Base-by-base conservation (phyloP, 2,888 invertebrate genomes). In the Drosophila stalkeri region DNA sequence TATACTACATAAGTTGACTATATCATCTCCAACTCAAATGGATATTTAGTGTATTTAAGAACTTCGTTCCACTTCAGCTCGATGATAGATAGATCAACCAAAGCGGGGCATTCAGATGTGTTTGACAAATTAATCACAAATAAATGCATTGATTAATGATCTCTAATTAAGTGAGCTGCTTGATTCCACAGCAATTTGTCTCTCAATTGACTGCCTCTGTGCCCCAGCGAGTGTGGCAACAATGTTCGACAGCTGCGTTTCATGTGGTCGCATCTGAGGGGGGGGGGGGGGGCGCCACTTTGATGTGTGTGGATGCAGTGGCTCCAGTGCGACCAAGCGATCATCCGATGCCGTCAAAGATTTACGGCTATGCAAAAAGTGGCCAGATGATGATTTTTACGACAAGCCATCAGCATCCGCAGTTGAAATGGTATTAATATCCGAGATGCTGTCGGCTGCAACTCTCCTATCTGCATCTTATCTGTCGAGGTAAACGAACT, bases 401-500 rank as follows among this genome's bases (percentile, higher is more conserved):
- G 75, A 75, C 27, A 27, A 27, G 27, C 27, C 27, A 27, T 47
- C 54, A n/a, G 31, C 49, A 18, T 49, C 37, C 31, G 39, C 20
- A 39, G 27, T 1, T 6, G 27, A 6, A n/a, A 18, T 31, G 11
- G n/a, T n/a, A 31, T 31, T 11, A 11, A 49, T 49, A 49, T 49
- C 35, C 33, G 33, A 49, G 52, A 35, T 35, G 14, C 37, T 3
- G 35, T 20, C 9, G 23, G 39, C n/a, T 2, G 20, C 16, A 35
- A 23, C 54, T 82, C 54, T 82, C 79, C 79, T 44, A 74, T 52
- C 37, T 46, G 60, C 54, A 66, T 66, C 55, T 64, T 55, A 62
- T 68, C 51, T 46, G 35, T 33, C 56, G 73, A 76, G 79, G 81
- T 85, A 82, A 82, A 82, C 82, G 85, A 82, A 85, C 85, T 74